phyloP scores from a whole-genome alignment of 2,888 invertebrate species.

The Tineola bisselliella region DNA sequence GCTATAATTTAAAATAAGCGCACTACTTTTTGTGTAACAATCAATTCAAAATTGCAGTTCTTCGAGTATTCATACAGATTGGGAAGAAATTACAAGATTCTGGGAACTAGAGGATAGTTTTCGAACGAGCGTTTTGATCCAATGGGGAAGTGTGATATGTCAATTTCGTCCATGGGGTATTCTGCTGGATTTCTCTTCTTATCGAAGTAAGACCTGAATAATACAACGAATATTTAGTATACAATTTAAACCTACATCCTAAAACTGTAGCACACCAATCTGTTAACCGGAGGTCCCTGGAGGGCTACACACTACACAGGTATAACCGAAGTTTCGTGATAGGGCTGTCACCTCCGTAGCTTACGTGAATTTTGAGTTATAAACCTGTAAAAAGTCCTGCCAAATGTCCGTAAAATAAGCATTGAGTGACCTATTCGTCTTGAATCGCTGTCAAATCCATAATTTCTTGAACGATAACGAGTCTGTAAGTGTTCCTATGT shows the following conservation, averaged over 20 bases:
- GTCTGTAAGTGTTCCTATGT: no score
- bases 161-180: conserved; percentile 54
- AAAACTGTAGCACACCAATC: no score
- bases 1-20: background rate
- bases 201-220: background rate
- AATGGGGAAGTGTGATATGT: conserved; percentile 54
- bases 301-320: no score
- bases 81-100: background rate
- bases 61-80: background rate
- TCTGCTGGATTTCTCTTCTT: background rate
- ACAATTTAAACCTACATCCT: background rate
- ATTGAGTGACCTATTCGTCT: no score
- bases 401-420: no score
- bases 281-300: no score
- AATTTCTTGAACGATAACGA: no score
- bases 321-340: no score
- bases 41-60: background rate
- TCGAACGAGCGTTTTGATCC: conserved; percentile 18
- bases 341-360: no score
- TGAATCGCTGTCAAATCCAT: no score
- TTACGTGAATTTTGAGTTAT: no score
- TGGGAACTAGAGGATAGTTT: conserved; percentile 7
- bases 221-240: conserved; percentile 12
- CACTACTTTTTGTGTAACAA: background rate
- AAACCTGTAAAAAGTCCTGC: no score